A percentile compares a stretch with the other conserved stretches of the same genome.
Conservation (phyloP, 2,888 invertebrate genomes). For the Apamea sordens region DNA sequence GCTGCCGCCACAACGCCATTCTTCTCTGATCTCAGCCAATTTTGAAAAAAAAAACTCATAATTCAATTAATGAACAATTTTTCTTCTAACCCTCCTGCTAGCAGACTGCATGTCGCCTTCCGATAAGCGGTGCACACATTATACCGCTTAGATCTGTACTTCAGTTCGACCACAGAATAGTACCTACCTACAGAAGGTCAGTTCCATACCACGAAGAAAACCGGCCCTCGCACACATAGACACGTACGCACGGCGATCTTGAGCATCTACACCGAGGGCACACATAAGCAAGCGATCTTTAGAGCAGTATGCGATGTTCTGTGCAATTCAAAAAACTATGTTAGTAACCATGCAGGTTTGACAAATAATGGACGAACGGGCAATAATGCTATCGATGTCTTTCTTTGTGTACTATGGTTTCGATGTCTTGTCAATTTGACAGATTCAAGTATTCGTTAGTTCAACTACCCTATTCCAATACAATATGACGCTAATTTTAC, state of each 20-base stretch:
- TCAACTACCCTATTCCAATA: background rate
- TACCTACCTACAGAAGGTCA: constrained; percentile 54
- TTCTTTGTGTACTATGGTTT: background rate
- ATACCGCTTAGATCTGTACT: constrained; percentile 77
- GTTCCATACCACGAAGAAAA: background rate
- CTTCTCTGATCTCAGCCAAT: no score
- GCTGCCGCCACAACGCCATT: no score
- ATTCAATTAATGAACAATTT: constrained; percentile 14
- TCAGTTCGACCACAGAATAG: constrained; percentile 46
- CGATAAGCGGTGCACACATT: constrained; percentile 87
- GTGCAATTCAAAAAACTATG: no score
- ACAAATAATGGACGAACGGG: no score
- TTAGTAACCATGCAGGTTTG: no score
- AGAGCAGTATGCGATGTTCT: no score
- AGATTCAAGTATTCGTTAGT: background rate
- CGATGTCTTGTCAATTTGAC: background rate
- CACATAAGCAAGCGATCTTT: no score
- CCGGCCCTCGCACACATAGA: background rate
- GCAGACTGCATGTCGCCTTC: constrained; percentile 79
- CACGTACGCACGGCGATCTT: background rate
- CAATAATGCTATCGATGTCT: no score
- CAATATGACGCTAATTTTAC: background rate
- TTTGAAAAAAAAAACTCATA: no score
- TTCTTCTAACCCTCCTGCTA: constrained; percentile 47
- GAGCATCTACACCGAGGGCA: background rate